These are phyloP conservation scores for Pseudomyrmex dendroicus DNA, from an alignment of 1,140 invertebrate species.

Conservation along the genomic window DNA sequence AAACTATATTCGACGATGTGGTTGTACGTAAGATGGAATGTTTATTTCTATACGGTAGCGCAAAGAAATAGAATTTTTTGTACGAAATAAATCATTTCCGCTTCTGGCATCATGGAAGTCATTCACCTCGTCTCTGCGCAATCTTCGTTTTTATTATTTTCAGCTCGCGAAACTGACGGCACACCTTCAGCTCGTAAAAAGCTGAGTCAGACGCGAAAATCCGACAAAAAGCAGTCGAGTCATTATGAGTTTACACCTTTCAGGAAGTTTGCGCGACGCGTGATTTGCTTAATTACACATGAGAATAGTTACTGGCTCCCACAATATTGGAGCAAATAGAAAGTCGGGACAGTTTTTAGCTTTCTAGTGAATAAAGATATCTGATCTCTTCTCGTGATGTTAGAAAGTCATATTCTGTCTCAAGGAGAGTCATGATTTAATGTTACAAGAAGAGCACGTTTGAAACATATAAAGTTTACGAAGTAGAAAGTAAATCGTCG, in stretches of 20 bases:
- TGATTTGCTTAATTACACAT: not conserved
- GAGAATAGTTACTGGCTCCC: conserved; percentile 27
- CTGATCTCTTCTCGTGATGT: conserved; percentile 14
- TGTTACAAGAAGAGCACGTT: not conserved
- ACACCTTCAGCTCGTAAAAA: conserved; percentile 37
- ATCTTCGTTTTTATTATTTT: conserved; percentile 36
- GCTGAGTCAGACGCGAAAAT: conserved; percentile 16
- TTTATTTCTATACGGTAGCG: not conserved
- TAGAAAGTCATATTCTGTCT: conserved; percentile 49
- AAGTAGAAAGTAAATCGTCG: not conserved
- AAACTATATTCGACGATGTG: not conserved
- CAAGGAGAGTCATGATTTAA: not conserved
- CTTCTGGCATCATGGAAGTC: conserved; percentile 38
- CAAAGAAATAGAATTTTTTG: conserved; percentile 46
- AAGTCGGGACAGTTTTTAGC: conserved; percentile 64
- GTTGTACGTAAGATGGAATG: not conserved
- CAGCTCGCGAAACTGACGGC: conserved; percentile 21
- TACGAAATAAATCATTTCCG: conserved; percentile 49
- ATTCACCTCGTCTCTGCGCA: conserved; percentile 13
- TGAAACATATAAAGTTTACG: not conserved
- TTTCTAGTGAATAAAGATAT: conserved; percentile 60
- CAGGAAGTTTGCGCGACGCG: conserved; percentile 40
- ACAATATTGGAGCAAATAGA: conserved; percentile 53
- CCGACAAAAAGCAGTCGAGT: not conserved
- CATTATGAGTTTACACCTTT: not conserved